Evolutionary conservation across 2,113 vertebrate species (phyloP), one percentile per base, ranked within the genome.

Genomic region (Alexandromys fortis): DNA sequence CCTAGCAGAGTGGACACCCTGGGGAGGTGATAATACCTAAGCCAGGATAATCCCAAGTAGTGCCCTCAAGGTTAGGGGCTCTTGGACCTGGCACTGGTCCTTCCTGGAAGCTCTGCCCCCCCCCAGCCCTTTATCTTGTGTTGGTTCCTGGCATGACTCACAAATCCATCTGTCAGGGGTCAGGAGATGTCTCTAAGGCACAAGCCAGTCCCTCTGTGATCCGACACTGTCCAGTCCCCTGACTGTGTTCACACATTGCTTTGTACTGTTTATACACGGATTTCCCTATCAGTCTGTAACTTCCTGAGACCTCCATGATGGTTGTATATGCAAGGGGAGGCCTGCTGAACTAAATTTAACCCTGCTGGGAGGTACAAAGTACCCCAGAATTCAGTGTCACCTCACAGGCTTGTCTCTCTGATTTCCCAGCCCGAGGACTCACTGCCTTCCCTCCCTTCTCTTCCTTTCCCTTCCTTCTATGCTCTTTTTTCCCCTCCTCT

Each of bases 161-260:
- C 35, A 21, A 1, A 0, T 2, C 61, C 58, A 19, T 35, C 49
- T 24, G 45, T 72, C 19, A 35, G 89, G 33, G 19, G 5, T 3
- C 33, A 11, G n/a, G 45, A 3, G 67, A 30, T 0, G 1, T 6
- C 14, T 47, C 63, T 55, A 1, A 3, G 3, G 35, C 19, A 0
- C 6, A 26, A 13, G 24, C 24, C 0, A 22, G 10, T 42, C 65
- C 61, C 58, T 38, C 58, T 42, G 75, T 67, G 75, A 4, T 9
- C 13, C 35, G 11, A 19, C 82, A 0, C 47, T 47, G 42, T 13
- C 11, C 42, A 38, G 30, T 3, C 10, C 7, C 11, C 0, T 1
- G 8, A 19, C 55, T 13, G 38, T 1, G 63, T 4, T 28, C 47
- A 26, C 9, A 17, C 22, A 17, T 4, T 17, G 45, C 24, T 42